Conservation (phyloP, 2,797 vertebrate genomes). For the Australoheros facetus region DNA sequence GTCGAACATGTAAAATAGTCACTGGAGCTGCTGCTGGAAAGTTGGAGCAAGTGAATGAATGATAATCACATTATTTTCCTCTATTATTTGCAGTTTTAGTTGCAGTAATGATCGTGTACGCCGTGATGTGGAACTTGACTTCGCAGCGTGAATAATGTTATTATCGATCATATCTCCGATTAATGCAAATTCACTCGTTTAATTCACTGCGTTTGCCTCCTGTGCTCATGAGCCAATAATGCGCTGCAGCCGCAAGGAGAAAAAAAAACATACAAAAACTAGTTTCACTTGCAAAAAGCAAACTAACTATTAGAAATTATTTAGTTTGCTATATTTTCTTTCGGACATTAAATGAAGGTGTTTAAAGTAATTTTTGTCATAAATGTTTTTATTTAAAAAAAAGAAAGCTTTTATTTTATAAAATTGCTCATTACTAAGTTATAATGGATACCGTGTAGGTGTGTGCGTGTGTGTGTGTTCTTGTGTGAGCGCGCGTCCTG, state of each 20-base stretch:
- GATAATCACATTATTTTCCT: slow-evolving; percentile 39
- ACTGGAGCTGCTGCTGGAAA: slow-evolving; percentile 13
- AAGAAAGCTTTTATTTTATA: slow-evolving; percentile 2
- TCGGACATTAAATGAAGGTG: not conserved
- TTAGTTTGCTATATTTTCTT: not conserved
- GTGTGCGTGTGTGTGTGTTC: not conserved
- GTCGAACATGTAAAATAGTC: not conserved
- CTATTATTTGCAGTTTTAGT: slow-evolving; percentile 47
- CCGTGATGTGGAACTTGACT: slow-evolving; percentile 49
- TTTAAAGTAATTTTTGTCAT: not conserved
- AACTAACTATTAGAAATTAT: not conserved
- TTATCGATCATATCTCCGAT: slow-evolving; percentile 68
- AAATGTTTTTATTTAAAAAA: not conserved
- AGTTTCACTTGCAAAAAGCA: slow-evolving; percentile 24
- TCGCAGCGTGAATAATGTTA: slow-evolving; percentile 67
- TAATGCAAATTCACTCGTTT: slow-evolving; percentile 61
- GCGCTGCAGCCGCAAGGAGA: not conserved
- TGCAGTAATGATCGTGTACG: slow-evolving; percentile 48
- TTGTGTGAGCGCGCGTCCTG: slow-evolving; percentile 7
- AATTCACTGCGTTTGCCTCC: slow-evolving; percentile 47
- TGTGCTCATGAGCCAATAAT: slow-evolving; percentile 42
- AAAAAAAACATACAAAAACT: not conserved
- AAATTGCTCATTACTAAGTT: slow-evolving; percentile 25
- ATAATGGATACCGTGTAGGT: not conserved
- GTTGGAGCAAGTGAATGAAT: not conserved